Conservation (phyloP, 2,113 vertebrate species). For the Nycticorax nycticorax region DNA sequence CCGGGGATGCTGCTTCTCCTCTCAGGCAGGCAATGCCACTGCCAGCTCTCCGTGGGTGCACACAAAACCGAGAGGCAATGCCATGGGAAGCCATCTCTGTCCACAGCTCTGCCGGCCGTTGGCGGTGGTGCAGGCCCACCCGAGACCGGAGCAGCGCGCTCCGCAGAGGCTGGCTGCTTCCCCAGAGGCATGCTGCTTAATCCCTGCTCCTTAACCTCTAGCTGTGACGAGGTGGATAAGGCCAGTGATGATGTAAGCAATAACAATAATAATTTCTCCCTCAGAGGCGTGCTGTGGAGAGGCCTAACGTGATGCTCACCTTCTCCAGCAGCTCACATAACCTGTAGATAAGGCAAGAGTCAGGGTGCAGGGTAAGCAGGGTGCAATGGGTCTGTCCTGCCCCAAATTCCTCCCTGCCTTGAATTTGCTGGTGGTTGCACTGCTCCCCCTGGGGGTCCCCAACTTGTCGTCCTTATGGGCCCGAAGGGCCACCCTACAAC, state of each 20-base stretch:
- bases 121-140: rapidly evolving
- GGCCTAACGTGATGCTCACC: rapidly evolving
- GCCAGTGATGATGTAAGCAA: rapidly evolving
- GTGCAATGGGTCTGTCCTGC: neutral
- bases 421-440: neutral
- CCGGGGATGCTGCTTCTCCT: neutral
- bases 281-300: neutral
- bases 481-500: constrained; percentile 9
- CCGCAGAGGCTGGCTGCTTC: neutral
- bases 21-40: neutral
- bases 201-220: neutral
- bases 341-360: neutral
- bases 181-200: rapidly evolving
- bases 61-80: neutral
- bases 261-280: neutral
- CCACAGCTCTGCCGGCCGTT: neutral
- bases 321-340: neutral
- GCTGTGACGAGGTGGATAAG: neutral
- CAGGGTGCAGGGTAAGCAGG: rapidly evolving
- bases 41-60: rapidly evolving
- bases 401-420: neutral
- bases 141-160: rapidly evolving
- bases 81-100: neutral
- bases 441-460: neutral
- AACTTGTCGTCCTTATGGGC: neutral